These are phyloP conservation scores for Pagrus major DNA, from an alignment of 2,113 vertebrate species.

Conservation along the genomic window DNA sequence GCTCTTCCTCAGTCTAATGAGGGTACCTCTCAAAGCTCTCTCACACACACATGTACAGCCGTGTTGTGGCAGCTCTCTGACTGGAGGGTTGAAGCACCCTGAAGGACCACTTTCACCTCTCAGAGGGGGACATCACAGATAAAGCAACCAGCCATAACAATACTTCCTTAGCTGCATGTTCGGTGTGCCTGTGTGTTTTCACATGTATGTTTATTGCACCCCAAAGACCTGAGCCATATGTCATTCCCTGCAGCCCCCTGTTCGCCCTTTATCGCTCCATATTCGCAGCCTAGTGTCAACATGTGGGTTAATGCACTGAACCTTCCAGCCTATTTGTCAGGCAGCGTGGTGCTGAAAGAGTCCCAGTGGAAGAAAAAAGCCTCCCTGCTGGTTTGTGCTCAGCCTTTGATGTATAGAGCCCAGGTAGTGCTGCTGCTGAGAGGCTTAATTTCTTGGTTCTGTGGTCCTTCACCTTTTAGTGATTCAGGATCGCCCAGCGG, in stretches of 20 bases:
- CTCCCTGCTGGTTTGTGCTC: constrained; percentile 56
- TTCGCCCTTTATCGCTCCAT: constrained; percentile 13
- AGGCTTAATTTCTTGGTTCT: constrained; percentile 73
- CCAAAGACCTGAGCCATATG: constrained; percentile 25
- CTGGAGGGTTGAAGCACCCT: background rate
- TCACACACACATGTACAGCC: constrained; percentile 8
- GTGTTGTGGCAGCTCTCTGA: constrained; percentile 27
- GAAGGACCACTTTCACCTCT: constrained; percentile 32
- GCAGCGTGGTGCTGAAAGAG: constrained; percentile 40
- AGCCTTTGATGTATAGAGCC: constrained; percentile 63
- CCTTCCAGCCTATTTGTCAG: constrained; percentile 61
- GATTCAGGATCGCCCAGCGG: constrained; percentile 51
- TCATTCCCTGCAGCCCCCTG: constrained; percentile 41
- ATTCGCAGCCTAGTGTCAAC: constrained; percentile 56
- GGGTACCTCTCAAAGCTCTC: constrained; percentile 28
- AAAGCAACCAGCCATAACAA: constrained; percentile 15
- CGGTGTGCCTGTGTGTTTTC: constrained; percentile 16
- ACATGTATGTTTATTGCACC: constrained; percentile 28
- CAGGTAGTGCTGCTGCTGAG: constrained; percentile 69
- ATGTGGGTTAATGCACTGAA: constrained; percentile 68
- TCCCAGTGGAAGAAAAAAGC: constrained; percentile 37
- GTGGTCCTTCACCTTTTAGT: constrained; percentile 68
- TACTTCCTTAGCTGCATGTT: background rate
- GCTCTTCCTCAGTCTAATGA: constrained; percentile 55
- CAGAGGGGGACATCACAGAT: too few relatives aligned